Conservation (phyloP, 2,113 vertebrate genomes). For the Austrofundulus limnaeus region DNA sequence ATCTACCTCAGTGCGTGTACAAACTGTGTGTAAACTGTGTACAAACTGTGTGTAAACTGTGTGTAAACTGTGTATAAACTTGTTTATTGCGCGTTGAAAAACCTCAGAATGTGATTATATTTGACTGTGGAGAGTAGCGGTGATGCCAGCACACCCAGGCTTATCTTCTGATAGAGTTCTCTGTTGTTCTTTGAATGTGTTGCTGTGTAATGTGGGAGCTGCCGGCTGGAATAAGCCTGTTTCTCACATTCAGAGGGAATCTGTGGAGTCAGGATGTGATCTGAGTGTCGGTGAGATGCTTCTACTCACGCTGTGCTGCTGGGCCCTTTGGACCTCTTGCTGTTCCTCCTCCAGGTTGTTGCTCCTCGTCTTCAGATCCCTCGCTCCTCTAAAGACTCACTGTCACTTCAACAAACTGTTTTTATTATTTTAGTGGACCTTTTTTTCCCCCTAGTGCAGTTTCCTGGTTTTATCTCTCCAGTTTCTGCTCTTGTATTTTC, state of each 20-base stretch:
- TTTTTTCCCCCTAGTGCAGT: background rate
- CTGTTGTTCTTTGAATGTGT: too few relatives aligned
- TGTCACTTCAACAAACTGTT: background rate
- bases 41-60: too few relatives aligned
- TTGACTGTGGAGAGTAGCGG: too few relatives aligned
- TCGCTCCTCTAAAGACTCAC: background rate
- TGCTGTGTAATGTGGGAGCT: slow-evolving; percentile 23
- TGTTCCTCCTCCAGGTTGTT: slow-evolving; percentile 62
- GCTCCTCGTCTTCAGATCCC: slow-evolving; percentile 12
- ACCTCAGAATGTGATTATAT: too few relatives aligned
- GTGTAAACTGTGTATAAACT: too few relatives aligned
- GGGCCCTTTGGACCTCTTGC: slow-evolving; percentile 53
- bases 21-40: too few relatives aligned
- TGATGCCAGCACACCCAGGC: too few relatives aligned
- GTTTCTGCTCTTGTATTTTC: slow-evolving; percentile 34
- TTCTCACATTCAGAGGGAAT: too few relatives aligned
- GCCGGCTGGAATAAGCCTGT: slow-evolving; percentile 10
- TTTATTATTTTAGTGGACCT: too few relatives aligned
- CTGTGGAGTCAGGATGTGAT: background rate
- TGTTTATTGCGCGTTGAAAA: too few relatives aligned
- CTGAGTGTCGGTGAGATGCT: background rate
- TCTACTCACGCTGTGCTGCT: slow-evolving; percentile 68
- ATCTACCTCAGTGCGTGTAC: too few relatives aligned
- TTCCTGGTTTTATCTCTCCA: slow-evolving; percentile 23
- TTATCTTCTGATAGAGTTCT: too few relatives aligned